Evolutionary conservation across 1,140 invertebrate genomes (phyloP), one percentile per base, ranked within the genome.

Genomic region (Schlechtendalia chinensis): DNA sequence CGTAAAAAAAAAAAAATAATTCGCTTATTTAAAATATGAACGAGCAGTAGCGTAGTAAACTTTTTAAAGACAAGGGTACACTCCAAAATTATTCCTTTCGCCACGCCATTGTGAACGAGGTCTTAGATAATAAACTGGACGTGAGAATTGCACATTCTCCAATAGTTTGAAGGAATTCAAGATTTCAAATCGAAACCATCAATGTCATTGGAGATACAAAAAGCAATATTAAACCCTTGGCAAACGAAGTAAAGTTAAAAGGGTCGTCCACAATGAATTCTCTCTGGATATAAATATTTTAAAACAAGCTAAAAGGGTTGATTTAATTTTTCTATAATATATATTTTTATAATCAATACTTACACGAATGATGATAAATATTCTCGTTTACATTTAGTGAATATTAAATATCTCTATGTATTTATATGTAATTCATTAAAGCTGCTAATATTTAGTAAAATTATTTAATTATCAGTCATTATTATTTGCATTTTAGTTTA

Each of bases 1-100:
- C 22, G 45, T 29, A 19, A 54, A 72, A 50, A 53, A 54, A 54
- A 53, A 16, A 8, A 29, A 22, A 10, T n/a, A 29, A 72, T 71
- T 71, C 47, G 67, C 50, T 71, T 71, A 53, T 71, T 27, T 71
- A 22, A 27, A 53, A 71, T 19, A 45, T 53, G 47, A 71, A 72
- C 50, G 47, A 54, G 24, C n/a, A n/a, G n/a, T n/a, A n/a, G n/a
- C n/a, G n/a, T n/a, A n/a, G n/a, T n/a, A n/a, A n/a, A n/a, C n/a
- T n/a, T n/a, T n/a, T n/a, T n/a, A n/a, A n/a, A n/a, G n/a, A n/a
- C n/a, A n/a, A n/a, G n/a, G n/a, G n/a, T n/a, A n/a, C n/a, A n/a
- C n/a, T n/a, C n/a, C n/a, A n/a, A n/a, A n/a, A n/a, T n/a, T n/a
- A n/a, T n/a, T n/a, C n/a, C n/a, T n/a, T n/a, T n/a, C n/a, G n/a